Percentiles rank a stretch among this genome's conserved stretches.
Evolutionary conservation across 1,140 invertebrate genomes (phyloP).

Genomic region (Piezodorus guildinii): DNA sequence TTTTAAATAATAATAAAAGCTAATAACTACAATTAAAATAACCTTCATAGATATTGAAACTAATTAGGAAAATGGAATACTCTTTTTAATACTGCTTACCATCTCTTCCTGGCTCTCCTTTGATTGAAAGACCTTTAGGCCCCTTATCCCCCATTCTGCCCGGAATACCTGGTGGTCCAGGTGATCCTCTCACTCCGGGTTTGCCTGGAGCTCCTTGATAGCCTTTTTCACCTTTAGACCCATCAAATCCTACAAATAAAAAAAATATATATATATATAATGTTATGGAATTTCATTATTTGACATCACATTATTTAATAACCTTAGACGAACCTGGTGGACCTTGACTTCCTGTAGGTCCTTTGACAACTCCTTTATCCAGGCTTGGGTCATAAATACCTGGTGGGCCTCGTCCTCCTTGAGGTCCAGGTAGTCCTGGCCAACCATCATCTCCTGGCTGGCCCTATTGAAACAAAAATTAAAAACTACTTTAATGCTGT

Average conservation of each 20-base stretch:
- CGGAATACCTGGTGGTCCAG: constrained; percentile 53
- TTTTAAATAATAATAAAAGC: too few relatives aligned
- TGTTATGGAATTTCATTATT: too few relatives aligned
- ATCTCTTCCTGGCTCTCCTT: constrained; percentile 19
- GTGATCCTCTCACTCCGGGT: constrained; percentile 60
- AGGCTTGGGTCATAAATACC: constrained; percentile 18
- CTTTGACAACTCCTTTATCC: constrained; percentile 30
- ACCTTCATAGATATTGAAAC: too few relatives aligned
- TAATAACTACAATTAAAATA: too few relatives aligned
- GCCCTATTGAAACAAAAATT: constrained; percentile 5
- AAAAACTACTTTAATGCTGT: too few relatives aligned
- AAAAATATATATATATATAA: background rate
- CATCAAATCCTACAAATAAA: constrained; percentile 11
- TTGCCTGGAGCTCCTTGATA: constrained; percentile 59
- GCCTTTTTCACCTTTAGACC: constrained; percentile 13
- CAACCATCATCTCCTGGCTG: constrained; percentile 30
- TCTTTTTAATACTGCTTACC: background rate
- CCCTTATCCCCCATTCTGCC: constrained; percentile 46
- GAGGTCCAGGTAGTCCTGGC: constrained; percentile 41
- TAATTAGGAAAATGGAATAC: too few relatives aligned
- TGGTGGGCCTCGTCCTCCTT: constrained; percentile 17
- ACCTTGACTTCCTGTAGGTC: constrained; percentile 50
- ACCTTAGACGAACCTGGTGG: constrained; percentile 34
- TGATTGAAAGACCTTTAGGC: constrained; percentile 10
- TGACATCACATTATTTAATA: too few relatives aligned